Evolutionary conservation across 2,888 invertebrate species (phyloP).

Genomic region (Pardosa pseudoannulata): DNA sequence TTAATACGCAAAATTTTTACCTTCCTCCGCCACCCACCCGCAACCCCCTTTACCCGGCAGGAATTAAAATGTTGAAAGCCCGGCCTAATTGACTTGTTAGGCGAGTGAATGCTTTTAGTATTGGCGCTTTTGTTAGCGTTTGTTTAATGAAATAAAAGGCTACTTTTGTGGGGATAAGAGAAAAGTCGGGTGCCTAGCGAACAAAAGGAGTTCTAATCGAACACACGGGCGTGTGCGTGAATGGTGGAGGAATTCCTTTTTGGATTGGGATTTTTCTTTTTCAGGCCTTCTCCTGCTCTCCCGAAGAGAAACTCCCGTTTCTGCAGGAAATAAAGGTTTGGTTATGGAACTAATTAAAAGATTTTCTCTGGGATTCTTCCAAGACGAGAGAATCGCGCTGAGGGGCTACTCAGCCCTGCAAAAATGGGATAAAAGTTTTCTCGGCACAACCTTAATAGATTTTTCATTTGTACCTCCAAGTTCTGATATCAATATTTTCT

Average conservation of each 20-base stretch:
- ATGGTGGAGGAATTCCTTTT: not conserved
- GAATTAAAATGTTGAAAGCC: conserved; percentile 72
- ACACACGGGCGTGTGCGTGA: not conserved
- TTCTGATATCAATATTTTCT: no score
- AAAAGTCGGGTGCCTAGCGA: not conserved
- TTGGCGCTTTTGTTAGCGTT: conserved; percentile 55
- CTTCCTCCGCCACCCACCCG: conserved; percentile 23
- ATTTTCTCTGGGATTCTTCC: not conserved
- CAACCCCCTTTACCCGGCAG: conserved; percentile 19
- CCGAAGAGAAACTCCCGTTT: not conserved
- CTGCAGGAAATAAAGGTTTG: not conserved
- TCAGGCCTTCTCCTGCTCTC: not conserved
- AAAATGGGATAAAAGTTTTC: no score
- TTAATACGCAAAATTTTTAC: conserved; percentile 71
- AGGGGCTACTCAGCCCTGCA: not conserved
- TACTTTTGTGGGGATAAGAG: conserved; percentile 17
- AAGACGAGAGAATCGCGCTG: not conserved
- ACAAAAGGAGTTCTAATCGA: conserved; percentile 19
- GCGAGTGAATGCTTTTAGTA: conserved; percentile 63
- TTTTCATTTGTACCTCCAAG: no score
- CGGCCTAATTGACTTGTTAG: conserved; percentile 71
- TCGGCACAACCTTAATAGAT: no score
- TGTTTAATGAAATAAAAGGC: conserved; percentile 68
- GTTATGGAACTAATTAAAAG: conserved; percentile 10
- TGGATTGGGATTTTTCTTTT: not conserved